Percentiles rank a stretch among this genome's conserved stretches.
Conservation (phyloP, 1,140 invertebrate species). For the Macrotrachela quadricornifera region DNA sequence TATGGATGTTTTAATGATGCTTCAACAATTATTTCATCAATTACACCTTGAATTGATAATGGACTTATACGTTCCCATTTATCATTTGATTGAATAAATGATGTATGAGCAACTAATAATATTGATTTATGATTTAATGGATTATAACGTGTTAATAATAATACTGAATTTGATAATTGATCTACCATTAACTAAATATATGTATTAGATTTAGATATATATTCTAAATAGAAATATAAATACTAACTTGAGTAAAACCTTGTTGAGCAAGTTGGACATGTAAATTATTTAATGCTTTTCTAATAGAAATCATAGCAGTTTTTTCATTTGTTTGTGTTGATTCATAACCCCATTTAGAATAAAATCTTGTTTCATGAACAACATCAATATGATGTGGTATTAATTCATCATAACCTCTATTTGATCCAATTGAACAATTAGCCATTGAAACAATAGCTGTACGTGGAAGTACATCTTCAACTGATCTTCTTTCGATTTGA, state of each 20-base stretch:
- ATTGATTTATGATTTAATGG: conserved; percentile 37
- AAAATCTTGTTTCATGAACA: conserved; percentile 64
- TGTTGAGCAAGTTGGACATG: conserved; percentile 53
- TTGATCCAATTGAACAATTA: conserved; percentile 73
- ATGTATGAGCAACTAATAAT: conserved; percentile 66
- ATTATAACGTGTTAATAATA: conserved; percentile 1
- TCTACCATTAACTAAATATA: too few species aligned
- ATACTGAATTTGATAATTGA: too few species aligned
- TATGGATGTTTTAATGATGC: conserved; percentile 20
- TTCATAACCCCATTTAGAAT: conserved; percentile 48
- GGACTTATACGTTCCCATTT: conserved; percentile 43
- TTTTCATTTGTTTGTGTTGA: too few species aligned
- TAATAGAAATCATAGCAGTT: conserved; percentile 55
- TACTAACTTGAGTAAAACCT: conserved; percentile 51
- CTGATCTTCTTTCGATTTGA: conserved; percentile 53
- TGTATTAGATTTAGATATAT: too few species aligned
- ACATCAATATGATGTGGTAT: conserved; percentile 95
- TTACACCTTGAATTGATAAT: conserved; percentile 33
- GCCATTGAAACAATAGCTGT: conserved; percentile 72
- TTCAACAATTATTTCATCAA: conserved; percentile 68
- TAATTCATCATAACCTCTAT: conserved; percentile 81
- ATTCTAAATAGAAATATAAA: too few species aligned
- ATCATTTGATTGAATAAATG: conserved; percentile 39
- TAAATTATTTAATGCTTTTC: conserved; percentile 58
- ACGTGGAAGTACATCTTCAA: conserved; percentile 68